A percentile compares a stretch with the other conserved stretches of the same genome.
Conservation (phyloP, 2,797 vertebrate genomes). For the Danio jaintianensis region DNA sequence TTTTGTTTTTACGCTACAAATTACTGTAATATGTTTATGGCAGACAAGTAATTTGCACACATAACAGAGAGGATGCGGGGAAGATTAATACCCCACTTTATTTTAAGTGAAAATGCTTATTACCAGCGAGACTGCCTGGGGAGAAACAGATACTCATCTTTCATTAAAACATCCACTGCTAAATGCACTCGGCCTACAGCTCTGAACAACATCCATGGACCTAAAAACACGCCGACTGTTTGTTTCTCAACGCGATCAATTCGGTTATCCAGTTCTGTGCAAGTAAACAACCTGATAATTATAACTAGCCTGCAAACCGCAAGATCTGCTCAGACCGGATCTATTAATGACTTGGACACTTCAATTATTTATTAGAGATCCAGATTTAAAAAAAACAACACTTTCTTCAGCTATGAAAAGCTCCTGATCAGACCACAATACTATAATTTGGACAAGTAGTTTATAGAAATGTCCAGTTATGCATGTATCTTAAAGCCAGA, state of each 20-base stretch:
- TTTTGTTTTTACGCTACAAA: constrained; percentile 43
- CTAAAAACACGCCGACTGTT: constrained; percentile 36
- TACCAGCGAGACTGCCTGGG: constrained; percentile 66
- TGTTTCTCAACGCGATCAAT: constrained; percentile 49
- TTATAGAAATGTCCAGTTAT: neutral
- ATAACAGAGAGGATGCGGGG: constrained; percentile 57
- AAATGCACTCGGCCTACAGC: constrained; percentile 54
- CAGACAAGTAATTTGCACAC: constrained; percentile 66
- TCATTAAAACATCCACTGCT: constrained; percentile 67
- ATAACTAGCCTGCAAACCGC: neutral
- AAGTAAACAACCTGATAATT: constrained; percentile 33
- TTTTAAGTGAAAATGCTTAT: constrained; percentile 76
- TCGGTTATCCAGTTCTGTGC: constrained; percentile 42
- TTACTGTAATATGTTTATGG: constrained; percentile 60
- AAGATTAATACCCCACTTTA: constrained; percentile 75
- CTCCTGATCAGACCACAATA: constrained; percentile 7
- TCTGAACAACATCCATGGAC: constrained; percentile 37
- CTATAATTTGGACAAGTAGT: neutral
- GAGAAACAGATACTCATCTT: constrained; percentile 64
- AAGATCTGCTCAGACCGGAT: constrained; percentile 6
- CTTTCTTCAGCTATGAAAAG: neutral
- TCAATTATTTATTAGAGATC: neutral
- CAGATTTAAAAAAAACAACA: neutral
- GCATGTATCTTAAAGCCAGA: neutral
- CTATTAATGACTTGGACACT: neutral